These are phyloP conservation scores for Huso huso DNA, from an alignment of 2,797 vertebrate genomes.

Conservation along the genomic window DNA sequence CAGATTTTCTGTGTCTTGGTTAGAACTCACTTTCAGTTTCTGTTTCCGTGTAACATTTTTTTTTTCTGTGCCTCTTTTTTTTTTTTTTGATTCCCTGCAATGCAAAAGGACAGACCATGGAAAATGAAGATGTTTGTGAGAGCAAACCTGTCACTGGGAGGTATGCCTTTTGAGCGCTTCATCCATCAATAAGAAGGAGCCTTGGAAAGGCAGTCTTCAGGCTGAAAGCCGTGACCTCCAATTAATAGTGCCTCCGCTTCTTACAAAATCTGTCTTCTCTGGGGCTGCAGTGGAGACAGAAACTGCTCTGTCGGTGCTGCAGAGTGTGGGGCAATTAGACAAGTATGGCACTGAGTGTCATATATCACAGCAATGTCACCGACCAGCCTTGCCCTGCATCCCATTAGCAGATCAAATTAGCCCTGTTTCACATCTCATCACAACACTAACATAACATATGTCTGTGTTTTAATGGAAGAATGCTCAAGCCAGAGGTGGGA, in stretches of 20 bases:
- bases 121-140: conserved; percentile 1
- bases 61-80: neutral
- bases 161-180: neutral
- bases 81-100: neutral
- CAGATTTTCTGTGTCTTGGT: neutral
- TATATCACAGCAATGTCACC: neutral
- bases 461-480: no score
- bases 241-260: conserved; percentile 7
- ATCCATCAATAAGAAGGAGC: conserved; percentile 6
- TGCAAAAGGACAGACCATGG: neutral
- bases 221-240: conserved; percentile 3
- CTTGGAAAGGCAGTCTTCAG: neutral
- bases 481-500: no score
- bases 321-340: neutral
- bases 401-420: neutral
- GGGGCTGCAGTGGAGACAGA: neutral
- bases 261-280: conserved; percentile 3
- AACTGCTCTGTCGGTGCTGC: neutral
- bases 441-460: neutral
- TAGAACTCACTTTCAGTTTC: neutral
- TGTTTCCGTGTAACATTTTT: neutral
- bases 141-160: neutral
- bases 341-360: neutral
- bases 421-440: neutral
- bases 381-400: neutral